Evolutionary conservation across 1,140 invertebrate species (phyloP).

Genomic region (Zaprionus camerounensis): DNA sequence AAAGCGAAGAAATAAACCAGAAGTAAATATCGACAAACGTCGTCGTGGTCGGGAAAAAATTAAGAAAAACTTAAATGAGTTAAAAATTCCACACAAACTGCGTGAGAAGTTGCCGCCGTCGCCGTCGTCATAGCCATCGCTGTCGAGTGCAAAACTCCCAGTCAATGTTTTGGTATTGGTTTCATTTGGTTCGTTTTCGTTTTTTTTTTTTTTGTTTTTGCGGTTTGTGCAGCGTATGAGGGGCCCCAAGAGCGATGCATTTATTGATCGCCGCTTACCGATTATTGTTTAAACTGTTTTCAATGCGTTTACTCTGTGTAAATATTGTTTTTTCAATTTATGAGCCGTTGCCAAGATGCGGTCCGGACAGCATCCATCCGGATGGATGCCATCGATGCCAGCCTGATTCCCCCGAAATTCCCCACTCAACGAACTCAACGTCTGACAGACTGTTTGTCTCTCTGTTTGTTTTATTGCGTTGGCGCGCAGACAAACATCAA

Average conservation of each 20-base stretch:
- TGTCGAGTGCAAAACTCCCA: conserved; percentile 18
- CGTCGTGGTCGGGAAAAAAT: conserved; percentile 58
- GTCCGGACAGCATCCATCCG: not conserved
- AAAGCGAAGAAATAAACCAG: conserved; percentile 67
- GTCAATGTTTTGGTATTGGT: conserved; percentile 20
- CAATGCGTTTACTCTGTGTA: conserved; percentile 80
- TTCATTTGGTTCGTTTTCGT: conserved; percentile 9
- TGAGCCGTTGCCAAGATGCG: conserved; percentile 44
- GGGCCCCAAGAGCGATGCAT: conserved; percentile 37
- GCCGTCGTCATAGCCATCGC: conserved; percentile 14
- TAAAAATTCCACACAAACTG: conserved; percentile 78
- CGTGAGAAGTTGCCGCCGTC: conserved; percentile 74
- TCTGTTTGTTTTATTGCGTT: conserved; percentile 43
- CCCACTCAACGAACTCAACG: conserved; percentile 9
- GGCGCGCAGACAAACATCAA: conserved; percentile 79
- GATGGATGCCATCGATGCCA: conserved; percentile 46
- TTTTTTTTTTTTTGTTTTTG: conserved; percentile 30
- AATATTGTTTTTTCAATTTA: conserved; percentile 83
- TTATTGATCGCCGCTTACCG: conserved; percentile 79
- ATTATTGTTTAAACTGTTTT: conserved; percentile 83
- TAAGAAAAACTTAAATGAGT: conserved; percentile 81
- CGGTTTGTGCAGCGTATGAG: conserved; percentile 26
- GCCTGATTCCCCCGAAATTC: not conserved
- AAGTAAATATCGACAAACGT: conserved; percentile 77
- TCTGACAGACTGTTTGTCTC: conserved; percentile 38